Evolutionary conservation across 2,888 invertebrate genomes (phyloP).

Genomic region (Heteromyza rotundicornis): DNA sequence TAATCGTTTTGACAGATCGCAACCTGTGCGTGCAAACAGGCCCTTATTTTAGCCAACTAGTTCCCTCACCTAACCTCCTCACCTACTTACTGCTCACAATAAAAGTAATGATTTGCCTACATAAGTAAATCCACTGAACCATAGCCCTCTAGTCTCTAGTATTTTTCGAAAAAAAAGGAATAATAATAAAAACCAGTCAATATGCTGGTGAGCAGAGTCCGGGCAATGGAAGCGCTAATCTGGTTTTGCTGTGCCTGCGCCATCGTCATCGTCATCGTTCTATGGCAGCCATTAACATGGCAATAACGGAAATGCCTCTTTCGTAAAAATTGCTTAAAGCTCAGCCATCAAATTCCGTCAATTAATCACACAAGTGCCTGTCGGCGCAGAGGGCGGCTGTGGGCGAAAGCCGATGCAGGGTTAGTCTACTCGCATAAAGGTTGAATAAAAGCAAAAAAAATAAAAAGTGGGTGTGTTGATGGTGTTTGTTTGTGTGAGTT

Average conservation of each 20-base stretch:
- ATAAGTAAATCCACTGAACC: neutral
- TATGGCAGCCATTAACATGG: conserved; percentile 45
- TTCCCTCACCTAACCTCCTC: neutral
- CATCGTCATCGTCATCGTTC: conserved; percentile 1
- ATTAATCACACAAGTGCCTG: conserved; percentile 50
- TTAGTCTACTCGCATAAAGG: neutral
- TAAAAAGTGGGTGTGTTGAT: neutral
- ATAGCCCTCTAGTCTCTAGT: neutral
- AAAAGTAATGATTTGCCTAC: neutral
- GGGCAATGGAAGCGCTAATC: conserved; percentile 24
- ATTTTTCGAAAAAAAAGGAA: neutral
- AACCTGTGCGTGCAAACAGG: neutral
- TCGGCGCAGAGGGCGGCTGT: neutral
- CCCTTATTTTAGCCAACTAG: too few relatives aligned
- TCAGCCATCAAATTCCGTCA: conserved; percentile 42
- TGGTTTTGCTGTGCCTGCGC: neutral
- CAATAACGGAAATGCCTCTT: conserved; percentile 43
- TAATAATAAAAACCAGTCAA: neutral
- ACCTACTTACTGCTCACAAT: neutral
- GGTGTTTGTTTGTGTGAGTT: neutral
- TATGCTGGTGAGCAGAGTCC: too few relatives aligned
- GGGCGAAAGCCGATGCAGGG: neutral
- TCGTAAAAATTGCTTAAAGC: conserved; percentile 27
- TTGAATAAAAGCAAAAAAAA: neutral
- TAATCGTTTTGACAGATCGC: neutral